These are phyloP conservation scores for Agonum fuliginosum DNA, from an alignment of 2,888 invertebrate genomes.

Conservation along the genomic window DNA sequence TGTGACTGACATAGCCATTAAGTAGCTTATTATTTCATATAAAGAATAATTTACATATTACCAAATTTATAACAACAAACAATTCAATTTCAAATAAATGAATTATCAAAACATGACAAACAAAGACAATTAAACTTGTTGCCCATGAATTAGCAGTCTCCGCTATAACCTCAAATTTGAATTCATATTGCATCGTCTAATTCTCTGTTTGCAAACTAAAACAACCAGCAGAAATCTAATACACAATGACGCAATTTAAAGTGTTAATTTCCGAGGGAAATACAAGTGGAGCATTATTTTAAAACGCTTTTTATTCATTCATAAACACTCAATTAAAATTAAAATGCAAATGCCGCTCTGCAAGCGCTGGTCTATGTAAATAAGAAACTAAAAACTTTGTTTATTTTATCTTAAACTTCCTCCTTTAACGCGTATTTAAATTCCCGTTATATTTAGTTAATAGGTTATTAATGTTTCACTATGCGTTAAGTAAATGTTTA, in stretches of 20 bases:
- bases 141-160: no score
- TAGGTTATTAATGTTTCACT: conserved; percentile 15
- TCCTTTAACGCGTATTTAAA: conserved; percentile 26
- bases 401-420: conserved; percentile 23
- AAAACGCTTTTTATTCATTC: conserved; percentile 26
- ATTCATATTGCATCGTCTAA: no score
- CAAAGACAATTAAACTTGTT: no score
- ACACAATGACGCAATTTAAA: conserved; percentile 17
- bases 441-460: conserved; percentile 24
- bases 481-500: conserved; percentile 7
- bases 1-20: no score
- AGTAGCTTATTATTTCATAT: no score
- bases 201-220: no score
- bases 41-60: no score
- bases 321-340: conserved; percentile 19
- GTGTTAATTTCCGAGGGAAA: conserved; percentile 24
- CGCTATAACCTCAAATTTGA: no score
- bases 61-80: no score
- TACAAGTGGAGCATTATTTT: conserved; percentile 13
- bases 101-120: neutral
- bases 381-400: neutral
- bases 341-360: neutral
- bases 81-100: no score
- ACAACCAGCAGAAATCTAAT: conserved; percentile 9
- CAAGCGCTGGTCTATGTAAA: conserved; percentile 1